A percentile compares a stretch with the other conserved stretches of the same genome.
Conservation (phyloP, 2,888 invertebrate species). For the Empis stercorea region DNA sequence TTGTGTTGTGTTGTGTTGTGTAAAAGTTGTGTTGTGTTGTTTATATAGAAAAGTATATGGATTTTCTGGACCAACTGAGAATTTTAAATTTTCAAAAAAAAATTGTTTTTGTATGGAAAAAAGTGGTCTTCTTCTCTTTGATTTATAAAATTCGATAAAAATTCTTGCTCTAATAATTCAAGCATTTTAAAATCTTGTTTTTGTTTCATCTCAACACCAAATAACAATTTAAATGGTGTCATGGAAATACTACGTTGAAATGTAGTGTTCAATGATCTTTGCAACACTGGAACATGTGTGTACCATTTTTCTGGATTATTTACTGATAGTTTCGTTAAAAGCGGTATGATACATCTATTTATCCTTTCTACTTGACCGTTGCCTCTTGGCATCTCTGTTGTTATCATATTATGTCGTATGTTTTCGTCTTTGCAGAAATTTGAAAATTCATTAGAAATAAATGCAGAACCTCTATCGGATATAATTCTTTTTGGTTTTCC, state of each 20-base stretch:
- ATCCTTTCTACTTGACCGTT: not conserved
- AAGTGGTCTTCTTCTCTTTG: no score
- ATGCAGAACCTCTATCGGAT: not conserved
- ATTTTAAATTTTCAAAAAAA: no score
- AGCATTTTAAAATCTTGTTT: no score
- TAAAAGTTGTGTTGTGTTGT: no score
- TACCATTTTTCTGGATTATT: conserved; percentile 1
- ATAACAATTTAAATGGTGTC: conserved; percentile 1
- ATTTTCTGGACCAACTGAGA: no score
- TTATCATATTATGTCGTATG: not conserved
- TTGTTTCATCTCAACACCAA: no score
- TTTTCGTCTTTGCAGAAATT: not conserved
- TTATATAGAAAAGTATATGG: no score
- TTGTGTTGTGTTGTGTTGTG: no score
- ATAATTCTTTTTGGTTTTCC: conserved; percentile 9
- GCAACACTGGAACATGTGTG: not conserved
- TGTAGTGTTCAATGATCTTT: not conserved
- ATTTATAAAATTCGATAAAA: no score
- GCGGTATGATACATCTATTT: not conserved
- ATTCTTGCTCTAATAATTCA: no score
- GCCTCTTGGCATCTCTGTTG: not conserved
- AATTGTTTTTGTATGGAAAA: no score
- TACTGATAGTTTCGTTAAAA: not conserved
- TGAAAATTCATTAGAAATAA: not conserved
- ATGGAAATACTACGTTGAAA: not conserved